These are phyloP conservation scores for Trichopria drosophilae DNA, from an alignment of 2,888 invertebrate genomes.

Conservation along the genomic window DNA sequence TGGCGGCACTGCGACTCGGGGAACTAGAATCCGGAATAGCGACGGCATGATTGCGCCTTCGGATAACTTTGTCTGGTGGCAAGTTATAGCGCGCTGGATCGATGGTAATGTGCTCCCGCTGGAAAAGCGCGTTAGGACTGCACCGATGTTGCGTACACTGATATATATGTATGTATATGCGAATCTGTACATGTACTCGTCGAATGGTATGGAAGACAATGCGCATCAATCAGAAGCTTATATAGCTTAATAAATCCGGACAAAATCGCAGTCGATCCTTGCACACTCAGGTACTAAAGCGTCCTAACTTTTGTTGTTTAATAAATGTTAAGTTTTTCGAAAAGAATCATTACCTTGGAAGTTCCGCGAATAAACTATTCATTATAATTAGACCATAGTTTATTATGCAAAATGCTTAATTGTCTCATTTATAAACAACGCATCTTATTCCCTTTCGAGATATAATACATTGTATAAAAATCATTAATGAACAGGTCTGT, in stretches of 20 bases:
- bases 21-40: conserved; percentile 5
- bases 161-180: conserved; percentile 19
- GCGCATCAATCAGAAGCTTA: conserved; percentile 8
- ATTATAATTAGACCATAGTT: no score
- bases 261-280: background rate
- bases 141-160: conserved; percentile 1
- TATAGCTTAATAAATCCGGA: conserved; percentile 6
- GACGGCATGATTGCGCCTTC: conserved; percentile 18
- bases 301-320: conserved; percentile 7
- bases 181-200: conserved; percentile 32
- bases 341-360: no score
- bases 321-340: conserved; percentile 10
- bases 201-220: conserved; percentile 26
- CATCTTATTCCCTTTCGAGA: no score
- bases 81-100: conserved; percentile 15
- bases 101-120: conserved; percentile 16
- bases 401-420: no score
- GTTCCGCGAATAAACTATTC: no score
- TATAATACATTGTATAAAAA: no score
- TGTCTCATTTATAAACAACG: no score
- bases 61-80: conserved; percentile 10
- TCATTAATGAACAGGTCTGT: no score
- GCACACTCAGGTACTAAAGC: conserved; percentile 12
- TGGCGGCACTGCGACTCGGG: background rate
- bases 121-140: conserved; percentile 13